Base-by-base conservation (phyloP, 92 coral and sea anemone species). In the Hydrozoanthus gracilis region DNA sequence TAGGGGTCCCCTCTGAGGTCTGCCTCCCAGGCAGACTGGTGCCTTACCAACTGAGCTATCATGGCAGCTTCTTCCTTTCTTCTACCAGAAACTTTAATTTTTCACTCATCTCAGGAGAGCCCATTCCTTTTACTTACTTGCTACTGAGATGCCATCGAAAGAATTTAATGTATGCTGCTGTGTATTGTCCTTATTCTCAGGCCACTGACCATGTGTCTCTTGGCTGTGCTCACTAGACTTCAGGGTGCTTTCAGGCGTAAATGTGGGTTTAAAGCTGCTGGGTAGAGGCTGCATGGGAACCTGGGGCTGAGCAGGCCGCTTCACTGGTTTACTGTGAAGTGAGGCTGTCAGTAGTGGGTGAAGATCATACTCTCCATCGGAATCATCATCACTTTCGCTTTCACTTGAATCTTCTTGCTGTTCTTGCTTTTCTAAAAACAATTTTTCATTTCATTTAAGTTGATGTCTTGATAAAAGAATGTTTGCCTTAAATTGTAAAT, bases 301-400 rank as follows among this genome's bases (percentile, higher is more conserved):
- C 71, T 27, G 39, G 39, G 95, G 94, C 69, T 82, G 93, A 8
- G 91, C 73, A 20, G 82, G 82, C 18, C 94, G 73, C 17, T 86
- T 68, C 2, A 35, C 71, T 61, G 90, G 86, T 78, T 90, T 95
- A 50, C 91, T 91, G 82, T 94, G 95, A 64, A 92, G 93, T 12
- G 99, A 97, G 8, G 99, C 99, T 51, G 95, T 94, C 51, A 97
- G 89, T 56, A 93, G 65, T 47, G 99, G 99, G 80, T 97, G 99
- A 45, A 97, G 95, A 66, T 97, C 98, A 82, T 92, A 90, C 47
- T 95, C 99, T 20, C 93, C 99, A 88, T 97, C 99, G 16, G 95
- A 91, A 73, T 92, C 95, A 77, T 94, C 98, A 0, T 94, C 95
- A n/a, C 88, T 83, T n/a, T 94, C 95, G 11, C 88, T 83, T 4